These are phyloP conservation scores for Drosophila sp. DNA, from an alignment of 1,140 invertebrate species.

Conservation along the genomic window DNA sequence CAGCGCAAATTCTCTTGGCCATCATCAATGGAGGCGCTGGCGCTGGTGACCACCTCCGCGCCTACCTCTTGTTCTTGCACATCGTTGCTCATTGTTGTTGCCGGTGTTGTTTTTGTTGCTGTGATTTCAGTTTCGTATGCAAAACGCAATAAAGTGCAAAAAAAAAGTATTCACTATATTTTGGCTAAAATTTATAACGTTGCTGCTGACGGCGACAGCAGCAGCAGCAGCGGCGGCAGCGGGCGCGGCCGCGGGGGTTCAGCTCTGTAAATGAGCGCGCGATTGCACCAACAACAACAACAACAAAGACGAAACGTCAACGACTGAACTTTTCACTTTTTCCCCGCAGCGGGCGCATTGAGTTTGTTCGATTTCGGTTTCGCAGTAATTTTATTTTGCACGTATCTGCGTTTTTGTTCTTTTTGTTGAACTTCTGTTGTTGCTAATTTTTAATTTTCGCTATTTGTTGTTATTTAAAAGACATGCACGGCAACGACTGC, in stretches of 20 bases:
- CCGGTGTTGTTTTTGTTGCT: neutral
- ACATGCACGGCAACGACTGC: slow-evolving; percentile 26
- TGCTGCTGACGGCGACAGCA: slow-evolving; percentile 38
- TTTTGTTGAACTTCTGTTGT: neutral
- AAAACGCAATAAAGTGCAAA: slow-evolving; percentile 1
- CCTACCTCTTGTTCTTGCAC: slow-evolving; percentile 64
- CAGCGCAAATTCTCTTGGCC: slow-evolving; percentile 50
- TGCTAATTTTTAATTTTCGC: slow-evolving; percentile 11
- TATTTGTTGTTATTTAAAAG: slow-evolving; percentile 14
- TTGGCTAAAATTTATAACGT: slow-evolving; percentile 15
- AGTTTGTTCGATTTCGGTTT: slow-evolving; percentile 13
- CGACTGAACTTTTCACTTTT: slow-evolving; percentile 31
- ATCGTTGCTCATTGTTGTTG: slow-evolving; percentile 60
- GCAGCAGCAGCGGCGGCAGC: slow-evolving; percentile 33
- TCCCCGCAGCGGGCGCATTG: slow-evolving; percentile 32
- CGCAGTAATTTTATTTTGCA: neutral
- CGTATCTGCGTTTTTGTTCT: slow-evolving; percentile 17
- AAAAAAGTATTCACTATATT: slow-evolving; percentile 10
- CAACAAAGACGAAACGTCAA: slow-evolving; percentile 30
- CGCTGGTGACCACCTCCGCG: slow-evolving; percentile 64
- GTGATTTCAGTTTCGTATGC: slow-evolving; percentile 2
- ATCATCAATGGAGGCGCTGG: slow-evolving; percentile 47
- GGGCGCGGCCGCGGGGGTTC: slow-evolving; percentile 35
- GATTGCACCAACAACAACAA: slow-evolving; percentile 22
- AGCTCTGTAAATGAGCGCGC: slow-evolving; percentile 28